These are phyloP conservation scores for Rutpela maculata DNA, from an alignment of 2,888 invertebrate species.

Conservation along the genomic window DNA sequence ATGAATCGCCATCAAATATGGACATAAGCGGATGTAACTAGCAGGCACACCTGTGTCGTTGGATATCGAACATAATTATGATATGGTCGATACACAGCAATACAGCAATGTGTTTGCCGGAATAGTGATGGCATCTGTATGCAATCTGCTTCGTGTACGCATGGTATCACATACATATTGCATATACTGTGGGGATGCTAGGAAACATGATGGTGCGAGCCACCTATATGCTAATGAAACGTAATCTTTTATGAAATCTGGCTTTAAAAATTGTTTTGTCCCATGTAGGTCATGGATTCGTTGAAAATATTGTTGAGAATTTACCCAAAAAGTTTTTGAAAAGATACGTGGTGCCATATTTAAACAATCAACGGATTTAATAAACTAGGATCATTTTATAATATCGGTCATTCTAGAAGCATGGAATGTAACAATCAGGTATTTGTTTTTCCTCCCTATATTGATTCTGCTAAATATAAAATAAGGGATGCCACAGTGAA, in stretches of 20 bases:
- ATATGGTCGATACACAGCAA: slow-evolving; percentile 61
- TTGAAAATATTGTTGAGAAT: background rate
- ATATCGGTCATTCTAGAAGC: no score
- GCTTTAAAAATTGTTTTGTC: background rate
- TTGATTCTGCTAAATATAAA: no score
- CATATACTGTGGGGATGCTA: slow-evolving; percentile 52
- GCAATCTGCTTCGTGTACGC: slow-evolving; percentile 65
- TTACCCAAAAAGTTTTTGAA: no score
- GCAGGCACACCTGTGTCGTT: slow-evolving; percentile 45
- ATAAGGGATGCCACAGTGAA: no score
- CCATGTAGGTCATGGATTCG: background rate
- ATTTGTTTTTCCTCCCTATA: no score
- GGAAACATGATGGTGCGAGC: slow-evolving; percentile 28
- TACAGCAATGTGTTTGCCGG: slow-evolving; percentile 60
- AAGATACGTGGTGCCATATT: no score
- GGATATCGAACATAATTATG: slow-evolving; percentile 52
- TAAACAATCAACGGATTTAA: no score
- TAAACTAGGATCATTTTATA: no score
- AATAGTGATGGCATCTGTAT: slow-evolving; percentile 63
- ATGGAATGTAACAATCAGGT: no score
- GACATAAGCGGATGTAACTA: slow-evolving; percentile 4
- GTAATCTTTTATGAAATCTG: slow-evolving; percentile 19
- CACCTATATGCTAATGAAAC: slow-evolving; percentile 25
- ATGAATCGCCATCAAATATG: slow-evolving; percentile 5
- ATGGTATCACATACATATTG: slow-evolving; percentile 64